Percentiles rank a stretch among this genome's conserved stretches.
Evolutionary conservation across 2,797 vertebrate genomes (phyloP).

Genomic region (Xiphophorus birchmanni): DNA sequence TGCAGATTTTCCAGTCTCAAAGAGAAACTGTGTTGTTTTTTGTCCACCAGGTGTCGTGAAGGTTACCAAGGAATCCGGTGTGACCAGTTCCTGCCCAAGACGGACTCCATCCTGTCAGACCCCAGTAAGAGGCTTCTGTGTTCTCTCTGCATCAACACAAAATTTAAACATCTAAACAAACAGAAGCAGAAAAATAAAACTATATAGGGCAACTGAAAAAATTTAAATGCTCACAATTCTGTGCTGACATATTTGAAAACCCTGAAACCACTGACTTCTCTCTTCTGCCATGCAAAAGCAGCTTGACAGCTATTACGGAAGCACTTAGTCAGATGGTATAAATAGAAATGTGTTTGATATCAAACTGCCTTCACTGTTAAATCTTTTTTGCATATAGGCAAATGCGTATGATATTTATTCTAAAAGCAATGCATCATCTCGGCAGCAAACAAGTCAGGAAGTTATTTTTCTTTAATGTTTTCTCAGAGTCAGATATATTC

Average conservation of each 20-base stretch:
- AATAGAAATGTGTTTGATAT: constrained; percentile 24
- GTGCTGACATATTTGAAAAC: neutral
- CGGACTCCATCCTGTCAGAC: constrained; percentile 96
- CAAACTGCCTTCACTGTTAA: constrained; percentile 4
- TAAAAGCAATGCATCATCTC: constrained; percentile 7
- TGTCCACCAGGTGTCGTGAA: constrained; percentile 91
- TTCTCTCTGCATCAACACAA: neutral
- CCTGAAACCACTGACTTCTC: neutral
- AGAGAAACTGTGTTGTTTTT: neutral
- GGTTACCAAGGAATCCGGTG: constrained; percentile 98
- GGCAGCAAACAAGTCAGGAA: constrained; percentile 1
- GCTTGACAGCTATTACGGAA: neutral
- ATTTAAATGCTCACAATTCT: neutral
- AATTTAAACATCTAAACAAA: neutral
- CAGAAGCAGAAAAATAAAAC: neutral
- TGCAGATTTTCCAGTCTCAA: neutral
- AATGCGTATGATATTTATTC: constrained; percentile 2
- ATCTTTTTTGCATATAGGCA: neutral
- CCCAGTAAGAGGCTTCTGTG: constrained; percentile 86
- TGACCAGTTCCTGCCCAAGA: constrained; percentile 99
- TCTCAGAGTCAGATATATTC: neutral
- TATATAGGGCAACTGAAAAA: neutral
- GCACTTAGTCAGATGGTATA: constrained; percentile 6
- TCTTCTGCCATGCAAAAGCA: constrained; percentile 9
- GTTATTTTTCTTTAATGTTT: neutral